Base-by-base conservation (phyloP, 2,113 vertebrate genomes). In the Equus quagga region DNA sequence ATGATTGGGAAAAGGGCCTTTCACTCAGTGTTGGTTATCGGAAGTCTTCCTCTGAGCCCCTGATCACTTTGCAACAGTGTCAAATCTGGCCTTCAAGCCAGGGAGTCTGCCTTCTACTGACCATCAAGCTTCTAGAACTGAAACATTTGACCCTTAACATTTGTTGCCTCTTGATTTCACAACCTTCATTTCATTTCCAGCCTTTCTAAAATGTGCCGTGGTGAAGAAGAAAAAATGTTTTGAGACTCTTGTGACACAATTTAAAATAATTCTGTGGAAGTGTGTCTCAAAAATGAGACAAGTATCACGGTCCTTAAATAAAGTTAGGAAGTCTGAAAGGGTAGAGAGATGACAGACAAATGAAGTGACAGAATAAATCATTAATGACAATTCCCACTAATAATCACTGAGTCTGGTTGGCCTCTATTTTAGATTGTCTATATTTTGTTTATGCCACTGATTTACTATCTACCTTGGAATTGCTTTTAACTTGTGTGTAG, bases 281-380 rank as follows among this genome's bases (percentile, higher is more conserved):
- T 8, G 12, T 83, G 46, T 64, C 78, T 95, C 54, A 76, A 72
- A 96, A 86, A 44, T 41, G 33, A 18, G 36, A 24, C 81, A 67
- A 91, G 33, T 24, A 58, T 91, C 58, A 67, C 8, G 81, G 41
- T 91, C 91, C 19, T 83, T 94, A 80, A 92, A 76, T 95, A 94
- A 94, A 98, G 95, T 72, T 49, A 82, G 78, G 93, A 97, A 96
- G 73, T 95, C 67, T 92, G 62, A 67, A 56, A 36, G 44, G 12
- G 19, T 56, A 91, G 80, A 62, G 41, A 49, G n/a, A 67, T 13
- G 41, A 6, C 26, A 75, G 36, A 56, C 17, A 31, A 92, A 92
- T 73, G 73, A 83, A 94, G 41, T 94, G 2, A 69, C 41, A 75
- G 46, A 79, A 31, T 62, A 81, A 67, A 85, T 64, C 36, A 41